Evolutionary conservation across 2,797 vertebrate species (phyloP).

Genomic region (Sebastes oblongus): DNA sequence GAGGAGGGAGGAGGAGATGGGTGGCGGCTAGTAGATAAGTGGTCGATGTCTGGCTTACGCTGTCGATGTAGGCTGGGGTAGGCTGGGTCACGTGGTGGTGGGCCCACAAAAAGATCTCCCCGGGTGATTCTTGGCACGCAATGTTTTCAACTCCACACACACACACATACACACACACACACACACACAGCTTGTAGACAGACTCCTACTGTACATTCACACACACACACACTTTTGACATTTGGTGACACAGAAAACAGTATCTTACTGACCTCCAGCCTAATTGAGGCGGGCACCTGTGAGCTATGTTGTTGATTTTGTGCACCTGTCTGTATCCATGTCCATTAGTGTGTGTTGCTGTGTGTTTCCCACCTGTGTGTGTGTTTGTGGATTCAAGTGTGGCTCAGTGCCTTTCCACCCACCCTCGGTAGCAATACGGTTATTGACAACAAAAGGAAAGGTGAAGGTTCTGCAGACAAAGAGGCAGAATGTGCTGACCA

Average conservation of each 20-base stretch:
- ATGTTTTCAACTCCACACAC: slow-evolving; percentile 63
- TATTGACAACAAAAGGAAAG: slow-evolving; percentile 68
- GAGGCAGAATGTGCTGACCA: slow-evolving; percentile 76
- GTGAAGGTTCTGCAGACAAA: slow-evolving; percentile 74
- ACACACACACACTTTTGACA: slow-evolving; percentile 9
- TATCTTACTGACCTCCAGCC: slow-evolving; percentile 3
- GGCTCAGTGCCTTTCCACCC: slow-evolving; percentile 38
- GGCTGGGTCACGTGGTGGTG: slow-evolving; percentile 71
- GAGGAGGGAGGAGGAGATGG: slow-evolving; percentile 44
- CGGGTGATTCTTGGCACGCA: slow-evolving; percentile 80
- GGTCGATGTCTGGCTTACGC: slow-evolving; percentile 68
- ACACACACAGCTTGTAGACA: neutral
- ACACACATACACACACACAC: neutral
- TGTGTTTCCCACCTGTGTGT: neutral
- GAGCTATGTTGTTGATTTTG: neutral
- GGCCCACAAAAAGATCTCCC: slow-evolving; percentile 68
- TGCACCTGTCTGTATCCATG: slow-evolving; percentile 22
- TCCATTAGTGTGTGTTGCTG: neutral
- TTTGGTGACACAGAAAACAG: slow-evolving; percentile 27
- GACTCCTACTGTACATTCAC: neutral
- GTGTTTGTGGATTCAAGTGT: slow-evolving; percentile 24
- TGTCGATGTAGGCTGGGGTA: slow-evolving; percentile 61
- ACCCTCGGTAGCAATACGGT: slow-evolving; percentile 72
- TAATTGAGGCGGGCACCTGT: neutral
- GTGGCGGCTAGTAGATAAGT: slow-evolving; percentile 72